phyloP scores from a whole-genome alignment of 1,140 invertebrate genomes.

The Neoseiulus cucumeris region DNA sequence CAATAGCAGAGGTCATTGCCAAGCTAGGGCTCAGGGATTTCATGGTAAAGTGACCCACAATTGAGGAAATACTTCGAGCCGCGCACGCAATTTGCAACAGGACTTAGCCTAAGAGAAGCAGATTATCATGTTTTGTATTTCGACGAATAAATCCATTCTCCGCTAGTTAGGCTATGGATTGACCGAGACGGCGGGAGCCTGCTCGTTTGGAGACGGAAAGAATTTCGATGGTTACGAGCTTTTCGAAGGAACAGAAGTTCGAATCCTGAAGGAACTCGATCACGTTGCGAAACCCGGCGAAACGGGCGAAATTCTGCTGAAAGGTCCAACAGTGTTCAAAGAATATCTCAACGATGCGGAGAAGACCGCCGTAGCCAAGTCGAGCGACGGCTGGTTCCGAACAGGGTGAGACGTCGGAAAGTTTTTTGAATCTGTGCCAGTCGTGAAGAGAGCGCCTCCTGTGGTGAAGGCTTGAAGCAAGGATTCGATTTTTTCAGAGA shows the following conservation, averaged over 20 bases:
- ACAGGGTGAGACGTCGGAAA: constrained; percentile 47
- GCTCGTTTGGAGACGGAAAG: background rate
- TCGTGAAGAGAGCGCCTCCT: no score
- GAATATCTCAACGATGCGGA: constrained; percentile 65
- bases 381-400: constrained; percentile 51
- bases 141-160: no score
- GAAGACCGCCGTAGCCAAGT: constrained; percentile 52
- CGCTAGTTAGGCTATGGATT: background rate
- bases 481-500: no score
- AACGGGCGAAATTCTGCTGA: constrained; percentile 57
- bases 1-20: background rate
- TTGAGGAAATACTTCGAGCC: no score
- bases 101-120: no score
- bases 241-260: background rate
- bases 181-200: background rate
- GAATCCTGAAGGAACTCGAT: background rate
- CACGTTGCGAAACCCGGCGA: constrained; percentile 32
- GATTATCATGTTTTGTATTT: no score
- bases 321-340: constrained; percentile 60
- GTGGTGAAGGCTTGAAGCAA: no score
- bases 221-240: background rate
- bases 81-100: no score
- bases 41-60: background rate
- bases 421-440: no score
- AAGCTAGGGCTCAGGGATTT: background rate